Base-by-base conservation (phyloP, 2,888 invertebrate genomes). In the Panzeria rudis region DNA sequence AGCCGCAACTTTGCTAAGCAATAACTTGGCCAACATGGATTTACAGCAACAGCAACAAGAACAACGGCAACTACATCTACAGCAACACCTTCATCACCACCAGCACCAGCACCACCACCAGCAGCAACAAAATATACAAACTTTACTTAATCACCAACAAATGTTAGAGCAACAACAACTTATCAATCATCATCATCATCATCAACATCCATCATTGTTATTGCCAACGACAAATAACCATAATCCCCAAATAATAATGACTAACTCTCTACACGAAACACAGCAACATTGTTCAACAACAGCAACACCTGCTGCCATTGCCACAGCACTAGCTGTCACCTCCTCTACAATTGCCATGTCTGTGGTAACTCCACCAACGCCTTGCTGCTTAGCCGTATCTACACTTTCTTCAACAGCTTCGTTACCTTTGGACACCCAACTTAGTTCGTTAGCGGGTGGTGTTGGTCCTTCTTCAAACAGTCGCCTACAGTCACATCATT, bases 21-120 rank as follows among this genome's bases (percentile, higher is more conserved):
- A 69, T 75, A 79, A 83, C 78, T 81, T 88, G 88, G 88, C 90
- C 87, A 88, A 87, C 88, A 90, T 90, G 90, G 89, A 90, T 86
- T 88, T 87, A 84, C 88, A 88, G 29, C 88, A 89, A 54, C 89
- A 87, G 38, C 76, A 73, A 84, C 88, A 88, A 25, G 88, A 89
- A 54, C 89, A 87, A 44, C 76, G 69, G 20, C 73, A 73, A 17
- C 54, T 35, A 8, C 71, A 76, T 0, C 29, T 84, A 78, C 68
- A 62, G 0, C 66, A 59, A 0, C 80, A 82, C 23, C 71, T 23
- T 0, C 84, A 81, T 13, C 64, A 44, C 6, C 77, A 59, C 0
- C 69, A 71, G 0, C 61, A 69, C 1, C 61, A 29, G 0, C 71
- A 69, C 7, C 38, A 54, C 0, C 76, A 66, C 1, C 81, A 83